Evolutionary conservation across 1,140 invertebrate genomes (phyloP), one percentile per base, ranked within the genome.

Genomic region (Cydia pomonella): DNA sequence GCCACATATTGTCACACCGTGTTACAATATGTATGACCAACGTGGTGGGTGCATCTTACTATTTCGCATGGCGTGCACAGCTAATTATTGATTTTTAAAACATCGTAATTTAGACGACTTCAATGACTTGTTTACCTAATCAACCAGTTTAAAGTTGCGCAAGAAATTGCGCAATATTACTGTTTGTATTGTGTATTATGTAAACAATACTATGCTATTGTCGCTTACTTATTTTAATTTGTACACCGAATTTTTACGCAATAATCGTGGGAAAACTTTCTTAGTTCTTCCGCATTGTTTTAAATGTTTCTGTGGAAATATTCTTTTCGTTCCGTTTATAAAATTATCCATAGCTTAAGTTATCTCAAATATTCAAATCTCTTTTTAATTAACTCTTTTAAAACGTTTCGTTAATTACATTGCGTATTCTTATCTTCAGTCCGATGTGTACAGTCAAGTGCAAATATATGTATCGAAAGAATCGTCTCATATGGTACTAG

Each of bases 181-280:
- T 69, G 64, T 69, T 69, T 69, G 64, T 69, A 69, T 69, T 69
- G 64, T 69, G 64, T 69, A 69, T 69, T 69, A 69, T 41, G 29
- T 69, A 69, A 69, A 69, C 64, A 69, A 69, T 69, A 69, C 29
- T 66, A 66, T 33, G 27, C 27, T 69, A 69, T 69, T 69, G 64
- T 69, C 64, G 64, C 18, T 69, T 69, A 69, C 64, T 69, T 69
- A 69, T 69, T 16, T 69, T 69, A 69, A 69, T 69, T 69, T 69
- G 27, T 69, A 18, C 64, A 69, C 64, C 64, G 18, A 69, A 69
- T 29, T 69, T 69, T 69, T 69, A 69, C 64, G 64, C 64, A 69
- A 69, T 38, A n/a, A 33, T 69, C 64, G 64, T 69, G 64, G 16
- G 64, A 69, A 69, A 69, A 69, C 64, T 69, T 69, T 69, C 64